These are phyloP conservation scores for Denticeps clupeoides DNA, from an alignment of 2,797 vertebrate genomes.

Conservation along the genomic window DNA sequence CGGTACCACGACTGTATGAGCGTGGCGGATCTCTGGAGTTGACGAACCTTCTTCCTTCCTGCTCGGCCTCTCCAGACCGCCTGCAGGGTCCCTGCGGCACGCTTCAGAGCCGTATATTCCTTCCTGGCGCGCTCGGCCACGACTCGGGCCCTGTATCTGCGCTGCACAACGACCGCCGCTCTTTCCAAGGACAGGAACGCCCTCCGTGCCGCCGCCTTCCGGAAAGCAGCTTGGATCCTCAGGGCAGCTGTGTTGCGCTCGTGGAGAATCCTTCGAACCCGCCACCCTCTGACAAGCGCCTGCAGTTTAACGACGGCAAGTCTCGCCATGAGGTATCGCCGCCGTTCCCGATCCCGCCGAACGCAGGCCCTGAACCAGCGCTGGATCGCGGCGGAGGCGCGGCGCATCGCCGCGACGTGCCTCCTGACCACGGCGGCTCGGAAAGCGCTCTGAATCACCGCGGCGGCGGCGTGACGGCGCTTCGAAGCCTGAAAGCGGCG, in stretches of 20 bases:
- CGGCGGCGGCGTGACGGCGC: conserved; percentile 48
- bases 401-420: conserved; percentile 37
- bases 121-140: conserved; percentile 37
- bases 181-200: conserved; percentile 40
- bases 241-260: conserved; percentile 47
- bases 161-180: conserved; percentile 57
- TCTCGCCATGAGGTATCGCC: conserved; percentile 48
- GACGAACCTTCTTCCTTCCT: conserved; percentile 46
- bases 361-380: conserved; percentile 60
- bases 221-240: conserved; percentile 67
- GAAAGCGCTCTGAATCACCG: conserved; percentile 69
- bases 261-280: conserved; percentile 46
- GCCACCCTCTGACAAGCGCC: conserved; percentile 60
- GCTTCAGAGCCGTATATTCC: conserved; percentile 42
- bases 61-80: conserved; percentile 65
- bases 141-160: conserved; percentile 52
- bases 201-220: conserved; percentile 43
- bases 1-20: conserved; percentile 70
- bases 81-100: conserved; percentile 52
- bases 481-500: conserved; percentile 32
- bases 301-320: conserved; percentile 61
- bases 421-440: conserved; percentile 50
- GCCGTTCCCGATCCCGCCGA: conserved; percentile 34
- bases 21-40: conserved; percentile 43
- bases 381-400: conserved; percentile 63